A percentile compares a stretch with the other conserved stretches of the same genome.
Conservation (phyloP, 2,888 invertebrate genomes). For the Pterobdella sp. region DNA sequence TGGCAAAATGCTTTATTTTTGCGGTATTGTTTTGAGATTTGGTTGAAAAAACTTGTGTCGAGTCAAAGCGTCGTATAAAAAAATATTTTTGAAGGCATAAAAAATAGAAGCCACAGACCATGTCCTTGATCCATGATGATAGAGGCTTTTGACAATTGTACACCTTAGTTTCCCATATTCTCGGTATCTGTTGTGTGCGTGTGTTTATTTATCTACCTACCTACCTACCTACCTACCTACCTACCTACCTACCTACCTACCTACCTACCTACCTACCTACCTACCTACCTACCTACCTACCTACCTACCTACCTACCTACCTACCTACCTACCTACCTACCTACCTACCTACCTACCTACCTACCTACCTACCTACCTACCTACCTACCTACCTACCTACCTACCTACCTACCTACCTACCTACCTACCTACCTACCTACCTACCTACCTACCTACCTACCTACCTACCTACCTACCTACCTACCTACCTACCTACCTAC, state of each 20-base stretch:
- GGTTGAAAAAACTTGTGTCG: no score
- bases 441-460: conserved; percentile 25
- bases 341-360: conserved; percentile 25
- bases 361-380: conserved; percentile 25
- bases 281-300: conserved; percentile 22
- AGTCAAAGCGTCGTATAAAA: no score
- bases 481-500: conserved; percentile 25
- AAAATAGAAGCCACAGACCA: no score
- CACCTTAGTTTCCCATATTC: conserved; percentile 68
- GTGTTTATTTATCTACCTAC: conserved; percentile 10
- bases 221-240: conserved; percentile 22
- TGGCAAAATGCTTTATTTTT: no score
- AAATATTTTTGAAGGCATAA: no score
- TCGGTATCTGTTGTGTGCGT: conserved; percentile 55
- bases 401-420: conserved; percentile 25
- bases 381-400: conserved; percentile 25
- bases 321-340: conserved; percentile 25
- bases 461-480: conserved; percentile 25
- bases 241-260: conserved; percentile 22
- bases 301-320: conserved; percentile 22
- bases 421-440: conserved; percentile 25
- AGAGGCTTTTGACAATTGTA: conserved; percentile 80
- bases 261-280: conserved; percentile 22
- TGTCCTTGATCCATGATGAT: conserved; percentile 77
- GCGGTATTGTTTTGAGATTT: no score